Evolutionary conservation across 2,113 vertebrate species (phyloP).

Genomic region (Malaclemys terrapin): DNA sequence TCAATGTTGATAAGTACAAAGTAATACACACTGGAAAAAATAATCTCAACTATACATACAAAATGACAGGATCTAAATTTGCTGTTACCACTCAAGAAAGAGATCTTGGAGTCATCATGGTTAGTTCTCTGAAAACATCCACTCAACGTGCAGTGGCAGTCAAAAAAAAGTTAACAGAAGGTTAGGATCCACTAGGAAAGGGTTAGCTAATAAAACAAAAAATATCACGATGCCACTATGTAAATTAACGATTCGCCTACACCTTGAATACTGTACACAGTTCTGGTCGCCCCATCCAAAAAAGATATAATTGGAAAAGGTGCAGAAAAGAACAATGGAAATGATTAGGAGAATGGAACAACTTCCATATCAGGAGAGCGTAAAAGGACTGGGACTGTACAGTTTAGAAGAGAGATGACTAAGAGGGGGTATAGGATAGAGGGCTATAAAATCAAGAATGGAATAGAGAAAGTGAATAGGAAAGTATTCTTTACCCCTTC

Average conservation of each 20-base stretch:
- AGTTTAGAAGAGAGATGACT: not conserved
- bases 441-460: not conserved
- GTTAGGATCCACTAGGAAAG: not conserved
- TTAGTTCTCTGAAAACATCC: too few species aligned
- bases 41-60: too few species aligned
- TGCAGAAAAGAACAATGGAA: not conserved
- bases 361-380: not conserved
- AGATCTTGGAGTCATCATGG: too few species aligned
- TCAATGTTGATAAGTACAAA: too few species aligned
- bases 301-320: not conserved
- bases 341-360: not conserved
- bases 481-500: not conserved
- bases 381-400: not conserved
- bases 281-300: not conserved
- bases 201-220: not conserved
- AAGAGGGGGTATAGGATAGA: not conserved
- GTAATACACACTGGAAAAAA: too few species aligned
- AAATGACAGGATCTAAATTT: too few species aligned
- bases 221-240: not conserved
- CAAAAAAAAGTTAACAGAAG: not conserved
- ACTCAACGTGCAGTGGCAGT: too few species aligned
- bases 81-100: too few species aligned
- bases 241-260: not conserved
- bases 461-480: not conserved
- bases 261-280: not conserved